A percentile compares a stretch with the other conserved stretches of the same genome.
Conservation (phyloP, 2,113 vertebrate species). For the Marmota flaviventris region DNA sequence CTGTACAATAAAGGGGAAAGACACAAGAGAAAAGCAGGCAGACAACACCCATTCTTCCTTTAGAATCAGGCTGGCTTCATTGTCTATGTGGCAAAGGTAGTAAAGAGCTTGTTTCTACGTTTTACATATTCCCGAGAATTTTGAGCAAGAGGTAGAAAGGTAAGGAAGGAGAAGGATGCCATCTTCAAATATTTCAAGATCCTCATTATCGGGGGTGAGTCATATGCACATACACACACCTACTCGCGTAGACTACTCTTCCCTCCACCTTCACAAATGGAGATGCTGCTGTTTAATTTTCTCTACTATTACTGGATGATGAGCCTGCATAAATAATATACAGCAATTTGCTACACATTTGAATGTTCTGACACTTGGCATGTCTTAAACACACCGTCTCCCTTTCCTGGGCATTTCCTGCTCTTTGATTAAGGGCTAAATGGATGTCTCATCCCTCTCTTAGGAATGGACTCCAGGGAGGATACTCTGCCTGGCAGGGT, state of each 20-base stretch:
- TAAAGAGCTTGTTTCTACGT: neutral
- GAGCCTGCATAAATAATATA: no score
- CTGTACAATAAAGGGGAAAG: neutral
- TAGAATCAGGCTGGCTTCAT: neutral
- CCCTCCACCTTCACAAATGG: neutral
- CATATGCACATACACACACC: neutral
- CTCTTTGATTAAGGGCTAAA: neutral
- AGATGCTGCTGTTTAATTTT: neutral
- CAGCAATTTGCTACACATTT: neutral
- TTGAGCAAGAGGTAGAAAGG: neutral
- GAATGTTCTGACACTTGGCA: neutral
- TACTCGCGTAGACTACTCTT: neutral
- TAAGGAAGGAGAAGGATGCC: neutral
- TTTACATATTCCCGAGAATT: neutral
- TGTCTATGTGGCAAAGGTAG: neutral
- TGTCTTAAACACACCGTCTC: neutral
- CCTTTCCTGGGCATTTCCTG: neutral
- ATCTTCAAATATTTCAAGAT: neutral
- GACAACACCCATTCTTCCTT: neutral
- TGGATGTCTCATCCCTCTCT: neutral
- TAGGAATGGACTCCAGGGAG: neutral
- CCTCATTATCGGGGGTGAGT: neutral
- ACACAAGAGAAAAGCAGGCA: constrained; percentile 1
- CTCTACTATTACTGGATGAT: neutral
- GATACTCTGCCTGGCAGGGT: neutral